Evolutionary conservation across 2,888 invertebrate species (phyloP).

Genomic region (Drosophila siamana): DNA sequence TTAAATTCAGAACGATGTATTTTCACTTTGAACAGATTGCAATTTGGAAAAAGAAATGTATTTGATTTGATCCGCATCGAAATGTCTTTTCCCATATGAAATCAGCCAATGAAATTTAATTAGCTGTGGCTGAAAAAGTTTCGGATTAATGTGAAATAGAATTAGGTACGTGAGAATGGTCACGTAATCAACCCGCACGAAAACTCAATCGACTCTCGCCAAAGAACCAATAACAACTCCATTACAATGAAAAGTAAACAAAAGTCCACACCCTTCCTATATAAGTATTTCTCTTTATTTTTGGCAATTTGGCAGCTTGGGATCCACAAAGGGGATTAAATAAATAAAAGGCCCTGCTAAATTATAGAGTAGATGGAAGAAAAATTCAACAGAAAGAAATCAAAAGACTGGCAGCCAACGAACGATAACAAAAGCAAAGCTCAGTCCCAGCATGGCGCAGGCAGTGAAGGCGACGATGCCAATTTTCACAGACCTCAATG

Average conservation of each 20-base stretch:
- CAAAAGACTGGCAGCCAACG: conserved; percentile 31
- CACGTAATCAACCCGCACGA: conserved; percentile 53
- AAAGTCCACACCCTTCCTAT: conserved; percentile 3
- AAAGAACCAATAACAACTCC: conserved; percentile 22
- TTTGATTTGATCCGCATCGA: no score
- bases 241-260: conserved; percentile 32
- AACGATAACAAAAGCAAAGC: conserved; percentile 43
- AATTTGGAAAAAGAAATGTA: no score
- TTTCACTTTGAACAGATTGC: no score
- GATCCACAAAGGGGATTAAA: conserved; percentile 60
- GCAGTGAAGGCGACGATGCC: conserved; percentile 62
- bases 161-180: conserved; percentile 33
- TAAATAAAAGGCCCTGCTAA: conserved; percentile 65
- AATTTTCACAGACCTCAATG: conserved; percentile 59
- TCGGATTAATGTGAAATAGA: conserved; percentile 7
- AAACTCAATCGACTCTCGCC: conserved; percentile 31
- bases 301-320: conserved; percentile 32
- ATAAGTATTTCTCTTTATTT: background rate
- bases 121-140: background rate
- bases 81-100: background rate
- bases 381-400: conserved; percentile 19
- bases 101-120: background rate
- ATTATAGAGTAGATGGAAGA: conserved; percentile 51
- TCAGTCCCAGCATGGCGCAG: conserved; percentile 24
- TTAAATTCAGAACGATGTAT: no score